Conservation (phyloP, 2,888 invertebrate genomes). For the Drosophila maculinotata region DNA sequence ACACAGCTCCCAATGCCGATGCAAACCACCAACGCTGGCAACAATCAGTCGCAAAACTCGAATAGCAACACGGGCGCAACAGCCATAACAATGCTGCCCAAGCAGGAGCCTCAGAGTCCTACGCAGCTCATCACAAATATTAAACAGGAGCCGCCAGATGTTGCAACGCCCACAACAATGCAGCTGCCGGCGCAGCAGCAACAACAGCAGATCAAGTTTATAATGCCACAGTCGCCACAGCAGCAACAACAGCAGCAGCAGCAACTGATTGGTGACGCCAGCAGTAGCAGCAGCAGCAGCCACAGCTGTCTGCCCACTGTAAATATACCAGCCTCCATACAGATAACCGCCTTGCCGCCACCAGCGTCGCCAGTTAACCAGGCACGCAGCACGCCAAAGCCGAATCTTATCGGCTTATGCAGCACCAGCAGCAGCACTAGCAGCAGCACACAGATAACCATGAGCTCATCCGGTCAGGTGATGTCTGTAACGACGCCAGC, state of each 20-base stretch:
- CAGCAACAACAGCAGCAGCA: constrained; percentile 59
- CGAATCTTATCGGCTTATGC: constrained; percentile 32
- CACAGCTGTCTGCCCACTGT: constrained; percentile 48
- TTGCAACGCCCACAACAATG: constrained; percentile 17
- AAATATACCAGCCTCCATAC: constrained; percentile 69
- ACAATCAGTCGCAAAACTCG: constrained; percentile 58
- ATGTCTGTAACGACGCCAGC: constrained; percentile 73
- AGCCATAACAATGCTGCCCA: constrained; percentile 67
- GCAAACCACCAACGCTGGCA: constrained; percentile 36
- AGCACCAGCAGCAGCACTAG: constrained; percentile 32
- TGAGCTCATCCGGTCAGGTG: constrained; percentile 55
- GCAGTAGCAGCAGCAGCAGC: constrained; percentile 16
- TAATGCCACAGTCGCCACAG: constrained; percentile 67
- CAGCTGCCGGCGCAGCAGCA: constrained; percentile 23
- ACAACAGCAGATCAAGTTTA: constrained; percentile 78
- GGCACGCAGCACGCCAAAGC: constrained; percentile 77
- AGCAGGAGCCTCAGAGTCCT: constrained; percentile 83
- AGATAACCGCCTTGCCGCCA: constrained; percentile 64
- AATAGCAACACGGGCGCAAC: constrained; percentile 63
- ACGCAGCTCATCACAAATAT: constrained; percentile 83
- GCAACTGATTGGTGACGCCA: constrained; percentile 54
- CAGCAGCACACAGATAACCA: constrained; percentile 56
- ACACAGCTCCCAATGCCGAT: constrained; percentile 65
- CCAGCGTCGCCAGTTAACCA: constrained; percentile 22
- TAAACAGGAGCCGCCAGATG: constrained; percentile 83